Conservation (phyloP, 2,113 vertebrate species). For the Otocyon megalotis region DNA sequence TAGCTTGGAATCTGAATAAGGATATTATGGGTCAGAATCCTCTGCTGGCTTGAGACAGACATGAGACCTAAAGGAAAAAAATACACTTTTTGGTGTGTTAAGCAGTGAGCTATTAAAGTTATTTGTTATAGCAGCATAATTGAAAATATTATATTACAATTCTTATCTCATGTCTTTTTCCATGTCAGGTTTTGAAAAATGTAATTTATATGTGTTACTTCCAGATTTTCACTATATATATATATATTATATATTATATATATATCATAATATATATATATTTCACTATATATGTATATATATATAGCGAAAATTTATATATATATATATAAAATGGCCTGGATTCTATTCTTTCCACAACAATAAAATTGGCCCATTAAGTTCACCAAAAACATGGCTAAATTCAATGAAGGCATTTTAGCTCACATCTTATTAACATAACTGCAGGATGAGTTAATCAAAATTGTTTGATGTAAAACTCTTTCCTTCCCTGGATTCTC, state of each 20-base stretch:
- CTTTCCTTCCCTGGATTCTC: not conserved
- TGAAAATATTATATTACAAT: not conserved
- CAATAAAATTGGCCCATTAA: not conserved
- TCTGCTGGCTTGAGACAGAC: not conserved
- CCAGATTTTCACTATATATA: not conserved
- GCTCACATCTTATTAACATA: not conserved
- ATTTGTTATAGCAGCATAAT: not conserved
- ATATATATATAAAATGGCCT: not conserved
- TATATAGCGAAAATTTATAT: too few species aligned
- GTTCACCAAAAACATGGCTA: not conserved
- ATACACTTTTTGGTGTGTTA: not conserved
- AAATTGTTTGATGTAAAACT: not conserved
- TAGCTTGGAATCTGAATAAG: not conserved
- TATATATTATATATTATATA: too few species aligned
- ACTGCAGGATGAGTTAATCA: not conserved
- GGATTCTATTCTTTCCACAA: not conserved
- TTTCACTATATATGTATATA: not conserved
- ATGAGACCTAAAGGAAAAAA: not conserved
- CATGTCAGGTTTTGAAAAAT: not conserved
- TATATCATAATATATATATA: too few species aligned
- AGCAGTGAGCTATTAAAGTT: not conserved
- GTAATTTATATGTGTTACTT: not conserved
- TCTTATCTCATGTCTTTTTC: not conserved
- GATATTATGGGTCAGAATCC: not conserved
- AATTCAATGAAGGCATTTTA: not conserved